Percentiles rank a stretch among this genome's conserved stretches.
phyloP scores from a whole-genome alignment of 92 coral and sea anemone species.

The Porites cylindrica region DNA sequence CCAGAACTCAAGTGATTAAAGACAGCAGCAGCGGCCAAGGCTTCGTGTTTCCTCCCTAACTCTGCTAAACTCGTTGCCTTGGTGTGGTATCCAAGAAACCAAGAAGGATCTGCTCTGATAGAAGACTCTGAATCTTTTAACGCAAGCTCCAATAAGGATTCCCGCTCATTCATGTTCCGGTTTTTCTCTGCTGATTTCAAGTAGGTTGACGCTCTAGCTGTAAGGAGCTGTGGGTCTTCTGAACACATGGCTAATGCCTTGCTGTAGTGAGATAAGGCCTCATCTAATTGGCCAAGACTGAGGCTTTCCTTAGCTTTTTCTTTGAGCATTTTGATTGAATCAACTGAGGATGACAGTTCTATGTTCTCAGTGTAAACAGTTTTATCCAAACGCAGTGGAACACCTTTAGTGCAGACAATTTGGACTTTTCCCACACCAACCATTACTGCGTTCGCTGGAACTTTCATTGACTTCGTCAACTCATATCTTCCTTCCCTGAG shows the following conservation, averaged over 20 bases:
- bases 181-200: too few relatives aligned
- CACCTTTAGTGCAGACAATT: neutral
- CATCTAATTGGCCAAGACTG: neutral
- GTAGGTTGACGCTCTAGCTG: constrained; percentile 5
- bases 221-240: constrained; percentile 17
- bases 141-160: too few relatives aligned
- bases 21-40: too few relatives aligned
- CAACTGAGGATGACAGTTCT: neutral
- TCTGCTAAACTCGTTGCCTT: too few relatives aligned
- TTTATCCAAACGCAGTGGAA: neutral
- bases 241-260: constrained; percentile 5
- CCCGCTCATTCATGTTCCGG: too few relatives aligned
- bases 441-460: neutral
- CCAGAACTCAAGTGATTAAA: too few relatives aligned
- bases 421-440: constrained; percentile 22
- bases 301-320: neutral
- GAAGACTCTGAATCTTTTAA: too few relatives aligned
- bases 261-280: neutral
- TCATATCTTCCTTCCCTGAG: constrained; percentile 12
- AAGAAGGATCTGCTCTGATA: too few relatives aligned
- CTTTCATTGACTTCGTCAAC: neutral
- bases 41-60: too few relatives aligned
- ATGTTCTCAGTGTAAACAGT: constrained; percentile 25
- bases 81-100: too few relatives aligned
- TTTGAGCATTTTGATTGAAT: neutral